Conservation (phyloP, 1,140 invertebrate genomes). For the Anastrepha obliqua region DNA sequence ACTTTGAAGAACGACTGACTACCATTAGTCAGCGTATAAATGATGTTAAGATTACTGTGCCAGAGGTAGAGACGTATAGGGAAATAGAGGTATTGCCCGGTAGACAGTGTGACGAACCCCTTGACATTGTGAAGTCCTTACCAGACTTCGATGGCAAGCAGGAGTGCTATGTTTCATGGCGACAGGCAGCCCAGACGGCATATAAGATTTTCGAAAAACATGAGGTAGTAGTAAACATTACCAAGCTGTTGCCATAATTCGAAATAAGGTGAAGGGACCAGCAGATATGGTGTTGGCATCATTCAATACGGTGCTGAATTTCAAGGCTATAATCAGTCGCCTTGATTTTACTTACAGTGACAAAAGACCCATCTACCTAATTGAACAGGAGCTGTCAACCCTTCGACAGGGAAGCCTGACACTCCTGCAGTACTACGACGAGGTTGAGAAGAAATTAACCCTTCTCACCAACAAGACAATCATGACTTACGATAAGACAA, state of each 20-base stretch:
- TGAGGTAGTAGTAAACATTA: background rate
- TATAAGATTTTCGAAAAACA: background rate
- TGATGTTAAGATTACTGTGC: no score
- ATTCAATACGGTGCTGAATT: conserved; percentile 52
- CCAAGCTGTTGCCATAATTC: background rate
- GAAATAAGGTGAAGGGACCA: conserved; percentile 44
- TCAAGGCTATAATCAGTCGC: conserved; percentile 48
- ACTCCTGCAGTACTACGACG: conserved; percentile 56
- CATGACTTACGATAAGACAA: conserved; percentile 54
- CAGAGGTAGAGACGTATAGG: no score
- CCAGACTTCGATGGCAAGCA: no score
- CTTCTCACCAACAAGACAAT: conserved; percentile 58
- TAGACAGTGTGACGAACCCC: no score
- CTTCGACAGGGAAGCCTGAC: conserved; percentile 53
- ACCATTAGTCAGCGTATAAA: no score
- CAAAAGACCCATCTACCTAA: conserved; percentile 52
- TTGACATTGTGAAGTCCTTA: no score
- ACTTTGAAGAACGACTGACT: no score
- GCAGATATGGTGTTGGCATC: conserved; percentile 48
- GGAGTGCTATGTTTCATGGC: no score
- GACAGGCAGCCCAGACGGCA: background rate
- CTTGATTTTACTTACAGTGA: conserved; percentile 54
- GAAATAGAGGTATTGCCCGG: no score
- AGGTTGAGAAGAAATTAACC: conserved; percentile 54
- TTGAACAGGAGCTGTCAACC: conserved; percentile 53